Base-by-base conservation (phyloP, 2,888 invertebrate genomes). In the Ichneumoninae sp. region DNA sequence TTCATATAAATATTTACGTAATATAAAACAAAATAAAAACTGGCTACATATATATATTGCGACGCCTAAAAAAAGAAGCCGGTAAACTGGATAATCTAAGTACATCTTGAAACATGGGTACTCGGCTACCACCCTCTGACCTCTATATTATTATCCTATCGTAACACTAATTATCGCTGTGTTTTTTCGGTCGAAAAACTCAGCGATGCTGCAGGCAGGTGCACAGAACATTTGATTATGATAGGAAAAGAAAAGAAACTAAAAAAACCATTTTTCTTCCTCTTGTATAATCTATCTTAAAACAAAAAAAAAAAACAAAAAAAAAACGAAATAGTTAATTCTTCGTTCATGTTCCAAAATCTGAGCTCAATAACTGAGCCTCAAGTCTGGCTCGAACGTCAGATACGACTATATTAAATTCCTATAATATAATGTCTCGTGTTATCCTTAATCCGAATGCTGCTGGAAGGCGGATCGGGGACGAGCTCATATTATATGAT, bases 381-480 rank as follows among this genome's bases (percentile, higher is more conserved):
- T 65, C 33, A 36, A 22, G 33, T 50, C 36, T 54, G 40, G 52
- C 66, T 30, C 44, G 50, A 76, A 73, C 52, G 76, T 81, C 68
- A 68, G 68, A 63, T 74, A 60, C 65, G 74, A 65, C 33, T 66
- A 26, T 68, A 26, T 47, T 73, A 63, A 60, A 81, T 74, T 81
- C 65, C 81, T 81, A 81, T 19, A 40, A 73, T 70, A 66, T 26
- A 63, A 81, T 63, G 74, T 82, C 77, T 77, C 82, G 77, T 66
- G 77, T 66, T 66, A 83, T 83, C 73, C 77, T 78, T 54, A 57
- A 71, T 69, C 73, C 77, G 81, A 77, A 73, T 77, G 70, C 81
- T 81, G 83, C 83, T 73, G 76, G 78, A 83, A 83, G 57, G 71
- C 81, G 73, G 68, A 74, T 81, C 73, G 75, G 68, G 50, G n/a